Conservation (phyloP, 2,113 vertebrate genomes). For the Rhegmatorhina hoffmannsi region DNA sequence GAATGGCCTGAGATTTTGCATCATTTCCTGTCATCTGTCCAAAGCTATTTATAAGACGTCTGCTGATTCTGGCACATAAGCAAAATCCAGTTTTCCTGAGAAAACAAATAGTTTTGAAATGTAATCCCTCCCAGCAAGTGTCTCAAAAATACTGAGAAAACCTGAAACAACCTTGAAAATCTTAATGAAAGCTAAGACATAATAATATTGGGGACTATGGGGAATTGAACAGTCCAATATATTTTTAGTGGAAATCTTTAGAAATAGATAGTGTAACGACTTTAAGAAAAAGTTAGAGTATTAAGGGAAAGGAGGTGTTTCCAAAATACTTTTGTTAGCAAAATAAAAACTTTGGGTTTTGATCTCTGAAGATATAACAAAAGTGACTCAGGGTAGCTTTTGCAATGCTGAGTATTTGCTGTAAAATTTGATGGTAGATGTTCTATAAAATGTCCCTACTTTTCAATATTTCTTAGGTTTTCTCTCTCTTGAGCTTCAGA, state of each 20-base stretch:
- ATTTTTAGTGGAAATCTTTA: neutral
- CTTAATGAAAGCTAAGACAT: neutral
- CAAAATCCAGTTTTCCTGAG: conserved; percentile 3
- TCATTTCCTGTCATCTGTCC: conserved; percentile 58
- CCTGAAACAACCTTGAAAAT: neutral
- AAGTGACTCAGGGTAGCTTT: neutral
- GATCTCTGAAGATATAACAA: neutral
- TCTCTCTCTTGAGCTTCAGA: neutral
- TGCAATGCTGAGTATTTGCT: neutral
- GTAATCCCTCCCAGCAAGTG: neutral
- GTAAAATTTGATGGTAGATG: neutral
- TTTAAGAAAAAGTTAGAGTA: neutral
- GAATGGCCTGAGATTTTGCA: conserved; percentile 45
- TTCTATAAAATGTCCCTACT: neutral
- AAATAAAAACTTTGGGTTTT: neutral
- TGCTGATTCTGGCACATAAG: conserved; percentile 35
- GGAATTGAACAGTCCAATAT: neutral
- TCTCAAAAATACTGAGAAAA: conserved; percentile 6
- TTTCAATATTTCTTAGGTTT: neutral
- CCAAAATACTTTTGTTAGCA: neutral
- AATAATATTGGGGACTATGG: neutral
- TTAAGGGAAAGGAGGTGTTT: neutral
- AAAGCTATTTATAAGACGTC: conserved; percentile 49
- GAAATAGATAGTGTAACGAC: neutral
- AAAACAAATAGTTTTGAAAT: conserved; percentile 39